Evolutionary conservation across 2,888 invertebrate genomes (phyloP).

Genomic region (Prenolepis imparis): DNA sequence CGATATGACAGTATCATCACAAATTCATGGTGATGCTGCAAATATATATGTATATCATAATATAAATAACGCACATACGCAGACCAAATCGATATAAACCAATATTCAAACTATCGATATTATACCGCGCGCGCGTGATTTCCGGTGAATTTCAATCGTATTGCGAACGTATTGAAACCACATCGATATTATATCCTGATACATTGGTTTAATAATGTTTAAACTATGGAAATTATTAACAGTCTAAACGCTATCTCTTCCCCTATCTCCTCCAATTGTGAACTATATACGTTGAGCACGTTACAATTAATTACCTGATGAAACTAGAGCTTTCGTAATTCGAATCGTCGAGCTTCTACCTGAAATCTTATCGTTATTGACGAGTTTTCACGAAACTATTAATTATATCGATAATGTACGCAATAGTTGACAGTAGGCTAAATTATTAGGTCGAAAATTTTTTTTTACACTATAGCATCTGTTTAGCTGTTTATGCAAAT

Average conservation of each 20-base stretch:
- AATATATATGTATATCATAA: neutral
- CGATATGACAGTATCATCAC: no score
- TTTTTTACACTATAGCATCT: neutral
- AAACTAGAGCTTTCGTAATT: slow-evolving; percentile 28
- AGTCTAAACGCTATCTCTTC: neutral
- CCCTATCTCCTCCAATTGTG: neutral
- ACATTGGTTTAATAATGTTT: neutral
- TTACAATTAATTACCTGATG: slow-evolving; percentile 34
- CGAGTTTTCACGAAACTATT: neutral
- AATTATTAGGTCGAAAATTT: neutral
- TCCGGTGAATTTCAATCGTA: neutral
- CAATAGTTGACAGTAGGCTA: neutral
- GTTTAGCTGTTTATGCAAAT: neutral
- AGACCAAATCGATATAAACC: neutral
- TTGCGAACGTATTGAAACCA: neutral
- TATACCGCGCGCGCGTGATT: neutral
- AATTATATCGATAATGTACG: neutral
- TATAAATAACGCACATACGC: no score
- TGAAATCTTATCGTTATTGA: slow-evolving; percentile 36
- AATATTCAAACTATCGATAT: neutral
- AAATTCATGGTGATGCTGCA: neutral
- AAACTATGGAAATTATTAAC: neutral
- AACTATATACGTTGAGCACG: neutral
- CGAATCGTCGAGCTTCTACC: slow-evolving; percentile 17
- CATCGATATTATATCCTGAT: no score